Percentiles rank a stretch among this genome's conserved stretches.
Evolutionary conservation across 2,797 vertebrate genomes (phyloP).

Genomic region (Tolypeutes matacus): DNA sequence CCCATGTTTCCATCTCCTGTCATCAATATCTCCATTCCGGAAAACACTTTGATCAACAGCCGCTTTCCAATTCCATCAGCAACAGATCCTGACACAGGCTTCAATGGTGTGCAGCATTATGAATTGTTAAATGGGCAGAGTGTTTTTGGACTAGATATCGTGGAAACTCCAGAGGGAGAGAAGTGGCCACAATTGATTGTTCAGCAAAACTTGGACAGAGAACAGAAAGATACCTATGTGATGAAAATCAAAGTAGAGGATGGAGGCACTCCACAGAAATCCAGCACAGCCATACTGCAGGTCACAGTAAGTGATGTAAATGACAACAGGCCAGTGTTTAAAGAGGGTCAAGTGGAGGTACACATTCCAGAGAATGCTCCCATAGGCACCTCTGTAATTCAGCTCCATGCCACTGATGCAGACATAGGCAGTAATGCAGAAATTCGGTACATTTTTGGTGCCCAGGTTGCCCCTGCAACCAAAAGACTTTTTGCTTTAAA

Average conservation of each 20-base stretch:
- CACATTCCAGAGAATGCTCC: slow-evolving; percentile 98
- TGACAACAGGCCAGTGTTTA: slow-evolving; percentile 98
- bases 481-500: slow-evolving; percentile 99
- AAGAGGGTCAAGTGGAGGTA: slow-evolving; percentile 97
- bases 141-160: slow-evolving; percentile 98
- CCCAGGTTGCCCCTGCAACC: slow-evolving; percentile 96
- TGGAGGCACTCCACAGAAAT: slow-evolving; percentile 97
- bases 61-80: slow-evolving; percentile 99
- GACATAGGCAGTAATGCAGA: slow-evolving; percentile 98
- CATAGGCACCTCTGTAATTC: slow-evolving; percentile 96
- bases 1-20: slow-evolving; percentile 99
- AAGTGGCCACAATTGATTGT: slow-evolving; percentile 99
- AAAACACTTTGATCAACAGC: slow-evolving; percentile 99
- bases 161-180: slow-evolving; percentile 99
- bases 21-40: slow-evolving; percentile 99
- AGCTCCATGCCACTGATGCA: slow-evolving; percentile 98
- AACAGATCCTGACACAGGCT: slow-evolving; percentile 98
- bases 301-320: slow-evolving; percentile 99
- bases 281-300: slow-evolving; percentile 99
- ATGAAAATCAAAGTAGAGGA: slow-evolving; percentile 99
- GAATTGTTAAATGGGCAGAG: slow-evolving; percentile 98
- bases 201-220: slow-evolving; percentile 98
- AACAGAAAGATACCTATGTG: slow-evolving; percentile 99
- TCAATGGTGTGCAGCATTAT: slow-evolving; percentile 98
- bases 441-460: slow-evolving; percentile 97